Base-by-base conservation (phyloP, 2,888 invertebrate genomes). In the Rhyacophila evoluta region DNA sequence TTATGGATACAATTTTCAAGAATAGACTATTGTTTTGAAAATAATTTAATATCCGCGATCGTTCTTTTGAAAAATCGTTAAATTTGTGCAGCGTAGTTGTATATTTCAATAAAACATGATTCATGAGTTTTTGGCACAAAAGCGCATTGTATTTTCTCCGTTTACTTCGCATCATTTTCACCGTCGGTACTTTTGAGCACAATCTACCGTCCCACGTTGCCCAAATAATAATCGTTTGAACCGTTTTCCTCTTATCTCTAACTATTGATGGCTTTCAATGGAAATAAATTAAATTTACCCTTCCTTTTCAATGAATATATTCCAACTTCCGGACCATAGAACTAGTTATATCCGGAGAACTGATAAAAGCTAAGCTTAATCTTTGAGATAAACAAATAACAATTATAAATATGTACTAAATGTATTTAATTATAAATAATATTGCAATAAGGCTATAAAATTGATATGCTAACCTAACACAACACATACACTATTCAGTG, bases 51-150 rank as follows among this genome's bases (percentile, higher is more conserved):
- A 5, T 55, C 25, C 19, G 5, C 8, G 2, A 25, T 25, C 25
- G 19, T 19, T 19, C 10, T 55, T 55, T 10, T 55, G 8, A 55
- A 25, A 55, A 55, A 55, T 55, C 55, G 10, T 55, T 55, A 55
- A 55, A 55, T 55, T 19, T 19, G 55, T 55, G 55, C 55, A 55
- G 19, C 55, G 55, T 19, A 19, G 25, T 55, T 55, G 55, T 55
- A 19, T 55, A 55, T 55, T 55, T 55, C 55, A 55, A 55, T 55
- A 19, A 55, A 55, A 55, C 55, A 55, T 55, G 55, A 55, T 55
- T 55, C 55, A 55, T 25, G 55, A 55, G 55, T 55, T 55, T 41
- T 33, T 25, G 19, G 55, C 19, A 55, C 55, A 55, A 55, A 55
- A 55, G 55, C 55, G 55, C 55, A 55, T 55, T 55, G 55, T 55